Conservation (phyloP, 2,888 invertebrate genomes). For the Microplitis deprimator region DNA sequence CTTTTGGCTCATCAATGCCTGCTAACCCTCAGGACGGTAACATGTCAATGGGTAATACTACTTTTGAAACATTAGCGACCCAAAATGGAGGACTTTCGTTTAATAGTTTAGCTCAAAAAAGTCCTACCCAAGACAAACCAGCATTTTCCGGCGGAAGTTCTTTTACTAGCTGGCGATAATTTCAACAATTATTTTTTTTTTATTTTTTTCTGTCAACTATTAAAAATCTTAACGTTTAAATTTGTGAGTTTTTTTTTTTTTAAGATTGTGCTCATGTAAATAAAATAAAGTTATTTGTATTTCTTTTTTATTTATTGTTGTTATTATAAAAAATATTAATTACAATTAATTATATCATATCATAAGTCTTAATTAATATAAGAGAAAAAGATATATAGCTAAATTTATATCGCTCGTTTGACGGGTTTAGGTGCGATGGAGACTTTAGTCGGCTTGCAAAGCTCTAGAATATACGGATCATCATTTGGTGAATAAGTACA, state of each 20-base stretch:
- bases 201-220: slow-evolving; percentile 16
- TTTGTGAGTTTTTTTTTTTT: neutral
- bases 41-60: slow-evolving; percentile 58
- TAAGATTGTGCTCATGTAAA: slow-evolving; percentile 19
- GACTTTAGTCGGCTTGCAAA: slow-evolving; percentile 89
- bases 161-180: slow-evolving; percentile 67
- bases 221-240: neutral
- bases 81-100: slow-evolving; percentile 65
- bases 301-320: neutral
- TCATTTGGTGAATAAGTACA: slow-evolving; percentile 71
- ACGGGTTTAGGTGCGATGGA: slow-evolving; percentile 91
- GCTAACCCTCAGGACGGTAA: slow-evolving; percentile 51
- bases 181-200: slow-evolving; percentile 21
- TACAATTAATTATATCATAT: slow-evolving; percentile 6
- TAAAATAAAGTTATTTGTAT: slow-evolving; percentile 12
- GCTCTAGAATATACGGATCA: slow-evolving; percentile 79
- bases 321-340: slow-evolving; percentile 27
- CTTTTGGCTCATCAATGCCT: slow-evolving; percentile 61
- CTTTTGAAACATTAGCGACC: slow-evolving; percentile 65
- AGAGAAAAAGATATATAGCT: slow-evolving; percentile 9
- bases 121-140: slow-evolving; percentile 60
- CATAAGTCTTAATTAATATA: neutral
- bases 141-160: slow-evolving; percentile 65
- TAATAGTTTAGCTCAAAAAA: slow-evolving; percentile 59
- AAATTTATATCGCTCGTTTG: slow-evolving; percentile 80